Conservation (phyloP, 2,888 invertebrate genomes). For the Eupsilia transversa region DNA sequence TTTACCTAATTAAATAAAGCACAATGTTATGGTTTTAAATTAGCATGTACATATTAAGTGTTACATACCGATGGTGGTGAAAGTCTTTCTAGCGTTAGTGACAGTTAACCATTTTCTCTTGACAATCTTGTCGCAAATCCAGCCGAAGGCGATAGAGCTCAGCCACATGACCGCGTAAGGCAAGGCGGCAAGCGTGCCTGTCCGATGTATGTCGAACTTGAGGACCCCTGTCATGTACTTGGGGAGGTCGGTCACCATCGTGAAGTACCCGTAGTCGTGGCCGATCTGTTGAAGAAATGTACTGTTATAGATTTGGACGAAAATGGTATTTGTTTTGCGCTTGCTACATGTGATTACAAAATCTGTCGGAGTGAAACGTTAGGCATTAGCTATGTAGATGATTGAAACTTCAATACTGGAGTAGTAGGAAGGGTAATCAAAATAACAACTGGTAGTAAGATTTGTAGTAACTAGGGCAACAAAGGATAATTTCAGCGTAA, state of each 20-base stretch:
- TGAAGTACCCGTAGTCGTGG: slow-evolving; percentile 93
- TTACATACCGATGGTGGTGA: slow-evolving; percentile 92
- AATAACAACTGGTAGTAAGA: too few species aligned
- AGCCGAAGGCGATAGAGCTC: slow-evolving; percentile 92
- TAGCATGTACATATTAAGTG: slow-evolving; percentile 59
- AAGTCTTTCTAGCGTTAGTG: slow-evolving; percentile 91
- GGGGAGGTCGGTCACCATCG: slow-evolving; percentile 93
- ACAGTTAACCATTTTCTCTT: slow-evolving; percentile 90
- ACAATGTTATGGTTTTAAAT: slow-evolving; percentile 55
- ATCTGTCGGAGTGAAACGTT: neutral
- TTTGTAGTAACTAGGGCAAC: too few species aligned
- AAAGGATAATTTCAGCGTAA: neutral
- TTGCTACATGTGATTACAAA: neutral
- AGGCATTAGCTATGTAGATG: too few species aligned
- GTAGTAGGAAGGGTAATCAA: too few species aligned
- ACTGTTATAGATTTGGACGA: slow-evolving; percentile 4
- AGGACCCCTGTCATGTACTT: slow-evolving; percentile 93
- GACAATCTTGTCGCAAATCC: slow-evolving; percentile 93
- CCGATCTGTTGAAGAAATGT: slow-evolving; percentile 83
- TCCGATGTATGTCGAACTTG: slow-evolving; percentile 92
- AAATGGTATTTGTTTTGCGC: slow-evolving; percentile 5
- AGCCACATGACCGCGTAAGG: slow-evolving; percentile 93
- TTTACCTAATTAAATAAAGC: slow-evolving; percentile 61
- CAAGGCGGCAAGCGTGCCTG: slow-evolving; percentile 91
- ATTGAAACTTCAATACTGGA: too few species aligned